Conservation (phyloP, 1,140 invertebrate species). For the Polyergus mexicanus region DNA sequence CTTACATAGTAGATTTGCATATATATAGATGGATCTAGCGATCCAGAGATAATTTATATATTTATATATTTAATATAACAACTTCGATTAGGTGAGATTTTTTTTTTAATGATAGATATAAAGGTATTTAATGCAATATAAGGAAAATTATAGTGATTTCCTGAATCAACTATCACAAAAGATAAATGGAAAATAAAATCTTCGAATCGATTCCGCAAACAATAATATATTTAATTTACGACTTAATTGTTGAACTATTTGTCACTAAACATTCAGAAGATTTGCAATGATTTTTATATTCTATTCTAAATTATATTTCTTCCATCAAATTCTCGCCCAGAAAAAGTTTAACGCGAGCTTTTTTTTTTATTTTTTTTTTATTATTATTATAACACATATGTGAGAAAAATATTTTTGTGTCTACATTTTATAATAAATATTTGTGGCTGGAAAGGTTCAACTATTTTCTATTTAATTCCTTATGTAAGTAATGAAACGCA, state of each 20-base stretch:
- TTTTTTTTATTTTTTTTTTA: no score
- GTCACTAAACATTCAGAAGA: neutral
- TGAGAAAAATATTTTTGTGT: neutral
- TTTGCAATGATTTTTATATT: neutral
- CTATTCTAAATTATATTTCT: neutral
- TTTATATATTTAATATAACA: neutral
- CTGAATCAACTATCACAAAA: neutral
- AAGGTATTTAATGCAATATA: constrained; percentile 7
- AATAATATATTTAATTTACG: neutral
- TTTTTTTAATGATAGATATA: neutral
- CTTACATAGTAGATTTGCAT: neutral
- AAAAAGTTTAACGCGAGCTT: no score
- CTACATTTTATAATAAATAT: neutral
- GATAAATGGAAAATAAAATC: neutral
- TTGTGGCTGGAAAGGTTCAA: neutral
- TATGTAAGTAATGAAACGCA: neutral
- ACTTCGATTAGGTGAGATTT: neutral
- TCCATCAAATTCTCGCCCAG: neutral
- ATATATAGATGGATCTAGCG: neutral
- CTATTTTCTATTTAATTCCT: neutral
- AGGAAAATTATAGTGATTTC: neutral
- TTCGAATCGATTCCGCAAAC: neutral
- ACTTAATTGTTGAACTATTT: neutral
- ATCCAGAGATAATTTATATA: neutral
- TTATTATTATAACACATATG: neutral